Evolutionary conservation across 2,113 vertebrate species (phyloP), one percentile per base, ranked within the genome.

Genomic region (Blennius ocellaris): DNA sequence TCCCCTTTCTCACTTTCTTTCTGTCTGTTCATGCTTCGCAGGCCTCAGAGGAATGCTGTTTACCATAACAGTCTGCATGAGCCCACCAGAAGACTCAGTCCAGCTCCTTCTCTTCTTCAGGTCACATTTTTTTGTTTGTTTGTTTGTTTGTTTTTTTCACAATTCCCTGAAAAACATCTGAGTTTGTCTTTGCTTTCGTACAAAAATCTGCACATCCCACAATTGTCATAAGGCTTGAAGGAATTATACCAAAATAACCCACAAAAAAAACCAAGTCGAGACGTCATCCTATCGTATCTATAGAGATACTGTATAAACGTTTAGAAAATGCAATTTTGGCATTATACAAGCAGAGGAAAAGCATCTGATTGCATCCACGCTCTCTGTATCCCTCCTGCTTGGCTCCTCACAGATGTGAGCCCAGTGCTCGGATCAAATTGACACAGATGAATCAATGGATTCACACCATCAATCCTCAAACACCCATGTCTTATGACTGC

Each of bases 371-470:
- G 54, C 50, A 5, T 54, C 6, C 9, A 6, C 0, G n/a, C 16
- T 17, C n/a, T 43, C 44, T 6, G 14, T 61, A 17, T 64, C 47
- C 3, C 53, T 37, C 5, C 51, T 8, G 49, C 48, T 58, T 71
- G 12, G 30, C 59, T 67, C 37, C 16, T 61, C 49, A 74, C 71
- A 78, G 56, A 79, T 59, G 60, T 73, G 68, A 71, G 62, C 71
- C 16, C 40, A 21, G 58, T 6, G 72, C 61, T 52, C 8, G 3
- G 68, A 79, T 88, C 69, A 83, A 77, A 87, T 77, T 66, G 75
- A 84, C 68, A 80, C 63, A 37, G 75, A 70, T 64, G 71, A 90
- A 85, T 88, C 84, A 74, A 85, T 79, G 76, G 76, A 83, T 89
- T 76, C 81, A 68, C 81, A 53, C 84, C 80, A 76, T 82, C 66